These are phyloP conservation scores for Biston betularia DNA, from an alignment of 2,888 invertebrate genomes.

Conservation along the genomic window DNA sequence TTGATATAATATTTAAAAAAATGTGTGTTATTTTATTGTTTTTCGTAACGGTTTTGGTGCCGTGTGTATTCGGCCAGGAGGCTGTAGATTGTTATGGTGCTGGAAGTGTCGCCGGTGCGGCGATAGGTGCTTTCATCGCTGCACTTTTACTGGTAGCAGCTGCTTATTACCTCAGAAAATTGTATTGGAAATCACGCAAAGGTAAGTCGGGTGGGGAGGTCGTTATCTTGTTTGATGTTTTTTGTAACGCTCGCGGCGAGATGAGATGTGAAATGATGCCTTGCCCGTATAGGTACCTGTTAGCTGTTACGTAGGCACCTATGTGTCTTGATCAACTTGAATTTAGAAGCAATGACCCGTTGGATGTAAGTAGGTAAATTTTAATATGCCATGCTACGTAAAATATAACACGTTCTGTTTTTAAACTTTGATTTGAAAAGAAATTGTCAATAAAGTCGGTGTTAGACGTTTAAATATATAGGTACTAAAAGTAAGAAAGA, in stretches of 20 bases:
- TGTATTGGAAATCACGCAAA: constrained; percentile 87
- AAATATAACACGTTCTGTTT: too few species aligned
- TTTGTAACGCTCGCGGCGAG: constrained; percentile 33
- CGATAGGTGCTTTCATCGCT: constrained; percentile 89
- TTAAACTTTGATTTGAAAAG: too few species aligned
- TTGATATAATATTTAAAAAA: constrained; percentile 61
- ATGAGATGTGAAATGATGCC: constrained; percentile 28
- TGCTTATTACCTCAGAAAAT: constrained; percentile 85
- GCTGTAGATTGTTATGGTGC: constrained; percentile 87
- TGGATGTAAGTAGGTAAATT: not conserved
- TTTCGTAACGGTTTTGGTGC: constrained; percentile 77
- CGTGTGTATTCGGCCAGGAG: constrained; percentile 79
- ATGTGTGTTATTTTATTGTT: constrained; percentile 79
- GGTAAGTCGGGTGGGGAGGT: constrained; percentile 65
- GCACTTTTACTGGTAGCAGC: constrained; percentile 87
- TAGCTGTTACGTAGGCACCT: not conserved
- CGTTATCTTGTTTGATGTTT: constrained; percentile 22
- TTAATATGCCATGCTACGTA: not conserved
- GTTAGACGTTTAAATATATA: too few species aligned
- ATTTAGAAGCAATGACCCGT: constrained; percentile 20
- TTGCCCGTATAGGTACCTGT: constrained; percentile 21
- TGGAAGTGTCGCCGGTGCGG: constrained; percentile 90
- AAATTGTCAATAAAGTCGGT: too few species aligned
- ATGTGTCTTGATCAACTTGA: constrained; percentile 23
- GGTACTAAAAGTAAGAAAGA: too few species aligned